These are phyloP conservation scores for Cyrtodaria siliqua DNA, from an alignment of 2,888 invertebrate genomes.

Conservation along the genomic window DNA sequence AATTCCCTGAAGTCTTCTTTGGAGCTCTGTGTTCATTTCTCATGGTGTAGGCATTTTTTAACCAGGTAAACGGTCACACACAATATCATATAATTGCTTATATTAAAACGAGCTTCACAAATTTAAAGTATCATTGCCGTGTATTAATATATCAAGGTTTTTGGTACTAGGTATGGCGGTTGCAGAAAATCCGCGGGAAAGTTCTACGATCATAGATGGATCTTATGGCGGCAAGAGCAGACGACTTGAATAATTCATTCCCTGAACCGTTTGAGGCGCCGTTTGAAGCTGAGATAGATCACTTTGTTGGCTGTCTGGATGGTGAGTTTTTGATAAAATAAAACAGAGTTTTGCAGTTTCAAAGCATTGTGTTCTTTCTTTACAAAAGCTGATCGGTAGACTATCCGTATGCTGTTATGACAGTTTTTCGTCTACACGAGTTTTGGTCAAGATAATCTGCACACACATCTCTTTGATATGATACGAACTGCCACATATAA, in stretches of 20 bases:
- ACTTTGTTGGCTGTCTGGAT: constrained; percentile 74
- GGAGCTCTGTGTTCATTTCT: no score
- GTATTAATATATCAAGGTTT: constrained; percentile 70
- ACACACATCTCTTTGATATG: no score
- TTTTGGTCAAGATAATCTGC: no score
- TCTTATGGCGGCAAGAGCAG: constrained; percentile 45
- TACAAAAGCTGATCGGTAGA: no score
- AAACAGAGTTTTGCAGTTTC: no score
- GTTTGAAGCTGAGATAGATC: constrained; percentile 69
- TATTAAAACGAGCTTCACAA: neutral
- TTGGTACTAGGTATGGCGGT: constrained; percentile 79
- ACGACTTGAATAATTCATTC: constrained; percentile 69
- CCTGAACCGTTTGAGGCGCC: constrained; percentile 74
- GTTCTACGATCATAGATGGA: constrained; percentile 62
- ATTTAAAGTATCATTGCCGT: neutral
- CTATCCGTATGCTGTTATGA: no score
- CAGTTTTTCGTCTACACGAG: no score
- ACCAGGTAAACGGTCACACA: no score
- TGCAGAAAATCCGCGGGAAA: constrained; percentile 73
- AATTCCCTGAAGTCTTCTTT: no score
- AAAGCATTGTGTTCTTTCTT: no score
- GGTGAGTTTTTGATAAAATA: constrained; percentile 50
- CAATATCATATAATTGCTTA: neutral
- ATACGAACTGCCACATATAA: no score
- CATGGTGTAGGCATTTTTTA: no score